Base-by-base conservation (phyloP, 53 echinoderm and acorn worm genomes). In the Mesocentrotus franciscanus region DNA sequence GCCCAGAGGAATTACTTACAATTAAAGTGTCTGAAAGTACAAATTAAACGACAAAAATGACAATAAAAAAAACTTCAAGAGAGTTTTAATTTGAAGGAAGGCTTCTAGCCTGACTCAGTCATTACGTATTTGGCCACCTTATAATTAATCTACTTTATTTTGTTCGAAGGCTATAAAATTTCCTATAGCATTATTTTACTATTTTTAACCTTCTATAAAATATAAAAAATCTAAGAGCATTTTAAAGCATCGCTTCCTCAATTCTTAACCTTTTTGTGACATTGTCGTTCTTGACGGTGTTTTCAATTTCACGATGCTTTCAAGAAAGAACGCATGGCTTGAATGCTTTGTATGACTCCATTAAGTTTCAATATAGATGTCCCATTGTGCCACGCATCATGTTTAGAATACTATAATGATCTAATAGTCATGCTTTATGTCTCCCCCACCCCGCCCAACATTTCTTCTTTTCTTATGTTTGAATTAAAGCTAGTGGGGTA, bases 11-110 rank as follows among this genome's bases (percentile, higher is more conserved):
- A 81, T 81, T 81, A 81, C 36, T 36, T 81, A 33, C 36, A 39
- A 81, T 81, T 81, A 81, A 81, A 81, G 18, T 39, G 39, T 36
- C 18, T 39, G 81, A 36, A 81, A 81, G 81, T 81, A 81, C 39
- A 81, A 42, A 81, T 81, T 81, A 81, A 39, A 39, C 81, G 81
- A 81, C 81, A 81, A 39, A 81, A 81, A 42, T 81, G 81, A 81
- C 81, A 81, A 81, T 17, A 6, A 42, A 16, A 1, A 42, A 42
- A 81, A 81, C 36, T 81, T 81, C 17, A 20, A 36, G 81, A 81
- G 81, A 15, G 81, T 81, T 81, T 42, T 36, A 42, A 15, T 36
- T 81, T 81, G 18, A 20, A 39, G 22, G 36, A 36, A 42, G 22
- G 81, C 8, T 42, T 18, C 9, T 5, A 81, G 22, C 14, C 42